Evolutionary conservation across 2,797 vertebrate genomes (phyloP), one percentile per base, ranked within the genome.

Genomic region (Sebastes paucispinis): DNA sequence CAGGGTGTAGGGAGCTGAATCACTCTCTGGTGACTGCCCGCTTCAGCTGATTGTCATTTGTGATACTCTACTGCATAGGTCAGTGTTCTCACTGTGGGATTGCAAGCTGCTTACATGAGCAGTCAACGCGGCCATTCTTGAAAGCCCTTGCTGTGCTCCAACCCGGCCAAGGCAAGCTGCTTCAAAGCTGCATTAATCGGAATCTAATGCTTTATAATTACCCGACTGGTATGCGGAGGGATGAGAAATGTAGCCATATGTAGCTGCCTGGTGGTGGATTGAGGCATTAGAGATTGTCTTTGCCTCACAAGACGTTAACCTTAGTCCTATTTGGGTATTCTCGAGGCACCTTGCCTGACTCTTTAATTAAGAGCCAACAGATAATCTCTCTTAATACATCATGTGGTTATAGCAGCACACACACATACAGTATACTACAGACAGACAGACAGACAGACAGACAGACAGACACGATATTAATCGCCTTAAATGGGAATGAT

Each of bases 281-380:
- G 84, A 88, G 43, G 88, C 77, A 87, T 89, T 84, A 75, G 77
- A 89, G 85, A 91, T 93, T 81, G 85, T 63, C 76, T 90, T 77
- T 12, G 55, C 60, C 79, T 68, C 20, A 10, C 83, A 82, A 54
- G 73, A 71, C 20, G 50, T 68, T 85, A 81, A 79, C 79, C 70
- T 73, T 64, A 70, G 78, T 74, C 80, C 80, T 86, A 80, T 88
- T 64, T 80, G 47, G 70, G 58, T 80, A 63, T 84, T 79, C 65
- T 74, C 79, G 47, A 69, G 70, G 80, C 71, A 88, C 57, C 80
- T 80, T 79, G 79, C 67, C 62, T 83, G 75, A 78, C 75, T 86
- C 69, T 90, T 95, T 93, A 92, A 94, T 95, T 93, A 93, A 93
- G 93, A 85, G 60, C 81, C 67, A 84, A 70, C 74, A 85, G 89